Base-by-base conservation (phyloP, 2,797 vertebrate species). In the Pangasius macronema region DNA sequence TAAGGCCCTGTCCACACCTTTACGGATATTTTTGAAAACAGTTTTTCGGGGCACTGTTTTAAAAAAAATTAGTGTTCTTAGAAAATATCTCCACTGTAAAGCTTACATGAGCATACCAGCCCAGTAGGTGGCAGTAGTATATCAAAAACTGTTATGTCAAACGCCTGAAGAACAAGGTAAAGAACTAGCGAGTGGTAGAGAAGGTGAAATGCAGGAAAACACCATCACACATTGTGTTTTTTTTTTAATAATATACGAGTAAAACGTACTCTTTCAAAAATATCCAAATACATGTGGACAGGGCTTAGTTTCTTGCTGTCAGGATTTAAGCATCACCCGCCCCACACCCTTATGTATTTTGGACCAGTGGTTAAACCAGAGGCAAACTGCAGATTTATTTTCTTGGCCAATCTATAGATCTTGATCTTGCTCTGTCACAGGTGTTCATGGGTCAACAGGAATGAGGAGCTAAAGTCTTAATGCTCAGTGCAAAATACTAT, bases 61-160 rank as follows among this genome's bases (percentile, higher is more conserved):
- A 1, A n/a, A 30, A 14, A 51, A 49, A 18, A 13, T 13, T 42
- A 5, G 10, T n/a, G 30, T 30, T 67, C 36, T 16, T 68, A 2
- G 18, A 42, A 80, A 80, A 80, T 36, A 24, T 13, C 33, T 57
- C 33, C 55, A 51, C 20, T 33, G 27, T 2, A 36, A 39, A 39
- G 16, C 53, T 59, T 39, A 22, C 53, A 59, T 59, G 6, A 2
- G 9, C 42, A 24, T 13, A 3, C 33, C 55, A 51, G 61, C 10
- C 81, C 82, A 83, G 82, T 83, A 83, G 63, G 63, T 68, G 82
- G 46, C 61, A 27, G 82, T 68, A 68, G n/a, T 36, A 24, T 53
- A 51, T 22, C 3, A 53, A 83, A 49, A 49, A 6, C 10, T 11
- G 49, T 24, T 53, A n/a, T 3, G 6, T 14, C 39, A 63, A 20